Conservation (phyloP, 2,888 invertebrate species). For the Melinaea marsaeus region DNA sequence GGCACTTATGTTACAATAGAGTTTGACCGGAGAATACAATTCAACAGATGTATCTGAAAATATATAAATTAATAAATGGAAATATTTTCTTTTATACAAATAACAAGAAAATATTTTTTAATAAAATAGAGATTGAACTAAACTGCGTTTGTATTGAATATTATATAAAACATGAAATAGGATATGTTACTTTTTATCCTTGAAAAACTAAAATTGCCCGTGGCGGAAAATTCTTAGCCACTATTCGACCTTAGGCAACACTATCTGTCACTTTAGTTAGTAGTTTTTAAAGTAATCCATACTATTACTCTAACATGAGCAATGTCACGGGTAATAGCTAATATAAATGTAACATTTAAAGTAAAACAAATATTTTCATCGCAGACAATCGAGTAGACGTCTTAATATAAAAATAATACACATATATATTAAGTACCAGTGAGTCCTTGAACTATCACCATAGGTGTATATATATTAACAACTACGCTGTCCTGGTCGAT, state of each 20-base stretch:
- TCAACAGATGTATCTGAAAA: slow-evolving; percentile 52
- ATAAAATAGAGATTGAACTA: neutral
- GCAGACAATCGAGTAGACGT: neutral
- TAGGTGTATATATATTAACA: slow-evolving; percentile 47
- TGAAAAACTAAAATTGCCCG: no score
- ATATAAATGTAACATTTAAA: neutral
- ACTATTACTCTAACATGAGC: no score
- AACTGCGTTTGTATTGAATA: no score
- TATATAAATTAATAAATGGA: neutral
- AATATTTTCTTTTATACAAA: neutral
- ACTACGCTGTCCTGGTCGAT: slow-evolving; percentile 48
- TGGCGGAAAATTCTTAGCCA: no score
- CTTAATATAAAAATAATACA: neutral
- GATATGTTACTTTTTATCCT: no score
- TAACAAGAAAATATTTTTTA: neutral
- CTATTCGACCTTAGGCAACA: no score
- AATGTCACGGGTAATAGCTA: no score
- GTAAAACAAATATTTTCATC: neutral
- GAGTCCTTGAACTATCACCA: slow-evolving; percentile 48
- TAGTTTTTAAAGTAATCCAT: no score
- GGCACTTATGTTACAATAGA: slow-evolving; percentile 48
- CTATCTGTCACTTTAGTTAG: no score
- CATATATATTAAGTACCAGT: slow-evolving; percentile 40
- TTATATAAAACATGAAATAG: no score
- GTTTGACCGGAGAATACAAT: slow-evolving; percentile 49